These are phyloP conservation scores for Gandaritis pyraliata DNA, from an alignment of 2,888 invertebrate species.

Conservation along the genomic window DNA sequence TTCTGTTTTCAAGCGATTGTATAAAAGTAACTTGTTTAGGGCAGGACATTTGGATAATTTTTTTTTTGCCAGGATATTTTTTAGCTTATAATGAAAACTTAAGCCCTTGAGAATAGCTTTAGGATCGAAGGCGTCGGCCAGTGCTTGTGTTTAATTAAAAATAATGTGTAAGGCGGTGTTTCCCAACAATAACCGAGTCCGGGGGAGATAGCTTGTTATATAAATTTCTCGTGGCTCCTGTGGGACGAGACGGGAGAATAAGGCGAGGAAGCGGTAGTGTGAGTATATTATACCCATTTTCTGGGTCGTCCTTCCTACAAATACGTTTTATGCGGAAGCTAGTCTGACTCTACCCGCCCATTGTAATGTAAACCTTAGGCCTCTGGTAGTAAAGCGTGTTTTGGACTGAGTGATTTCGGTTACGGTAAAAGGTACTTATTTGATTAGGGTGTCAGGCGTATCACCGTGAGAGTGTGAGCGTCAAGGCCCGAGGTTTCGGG, in stretches of 20 bases:
- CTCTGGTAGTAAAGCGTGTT: conserved; percentile 47
- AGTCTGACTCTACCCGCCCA: conserved; percentile 60
- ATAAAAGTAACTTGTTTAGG: too few relatives aligned
- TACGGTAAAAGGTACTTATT: conserved; percentile 84
- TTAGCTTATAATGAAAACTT: conserved; percentile 27
- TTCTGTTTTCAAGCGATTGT: too few relatives aligned
- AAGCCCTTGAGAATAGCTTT: conserved; percentile 55
- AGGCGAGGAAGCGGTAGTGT: conserved; percentile 81
- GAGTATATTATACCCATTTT: conserved; percentile 85
- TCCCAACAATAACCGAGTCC: conserved; percentile 79
- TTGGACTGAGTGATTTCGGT: conserved; percentile 45
- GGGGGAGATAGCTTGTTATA: conserved; percentile 83
- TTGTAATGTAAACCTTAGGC: conserved; percentile 56
- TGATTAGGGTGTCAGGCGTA: conserved; percentile 84
- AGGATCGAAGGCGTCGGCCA: conserved; percentile 63
- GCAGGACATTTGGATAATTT: too few relatives aligned
- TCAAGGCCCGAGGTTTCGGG: conserved; percentile 76
- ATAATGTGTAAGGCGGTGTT: conserved; percentile 79
- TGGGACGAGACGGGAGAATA: conserved; percentile 78
- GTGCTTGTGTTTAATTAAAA: conserved; percentile 81
- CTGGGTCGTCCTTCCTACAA: conserved; percentile 85
- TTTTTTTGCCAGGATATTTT: background rate
- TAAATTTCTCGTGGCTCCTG: conserved; percentile 82
- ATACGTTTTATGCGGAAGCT: conserved; percentile 84
- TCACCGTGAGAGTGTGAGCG: conserved; percentile 82